These are phyloP conservation scores for Pseudanteris insignis DNA, from an alignment of 2,888 invertebrate genomes.

Conservation along the genomic window DNA sequence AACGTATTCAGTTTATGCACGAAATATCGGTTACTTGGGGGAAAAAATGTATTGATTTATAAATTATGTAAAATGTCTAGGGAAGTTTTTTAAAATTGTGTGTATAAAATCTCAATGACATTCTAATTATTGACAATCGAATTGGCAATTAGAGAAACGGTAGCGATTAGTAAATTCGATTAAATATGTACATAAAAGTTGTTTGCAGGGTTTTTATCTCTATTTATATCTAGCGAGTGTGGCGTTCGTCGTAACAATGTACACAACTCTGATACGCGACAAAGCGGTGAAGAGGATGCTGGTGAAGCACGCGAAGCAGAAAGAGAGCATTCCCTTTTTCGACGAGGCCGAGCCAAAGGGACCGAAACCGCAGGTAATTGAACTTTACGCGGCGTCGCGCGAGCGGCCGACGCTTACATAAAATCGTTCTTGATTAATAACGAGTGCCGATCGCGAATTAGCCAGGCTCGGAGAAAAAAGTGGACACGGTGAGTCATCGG, in stretches of 20 bases:
- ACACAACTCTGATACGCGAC: constrained; percentile 73
- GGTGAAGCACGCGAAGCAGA: constrained; percentile 53
- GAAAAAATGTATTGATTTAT: no score
- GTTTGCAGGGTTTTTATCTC: constrained; percentile 80
- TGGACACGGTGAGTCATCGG: constrained; percentile 31
- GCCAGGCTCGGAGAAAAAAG: constrained; percentile 24
- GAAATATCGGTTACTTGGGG: no score
- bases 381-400: constrained; percentile 2
- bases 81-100: no score
- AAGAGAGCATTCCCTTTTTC: constrained; percentile 41
- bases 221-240: constrained; percentile 83
- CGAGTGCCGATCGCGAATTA: constrained; percentile 17
- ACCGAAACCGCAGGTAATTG: constrained; percentile 30
- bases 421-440: constrained; percentile 1
- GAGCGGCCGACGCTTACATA: no score
- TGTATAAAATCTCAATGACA: no score
- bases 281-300: constrained; percentile 69
- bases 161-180: no score
- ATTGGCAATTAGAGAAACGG: no score
- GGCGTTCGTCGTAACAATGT: constrained; percentile 78
- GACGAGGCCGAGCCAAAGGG: constrained; percentile 9
- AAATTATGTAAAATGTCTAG: no score
- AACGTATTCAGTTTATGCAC: no score
- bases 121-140: no score
- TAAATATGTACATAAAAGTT: no score